These are phyloP conservation scores for Caloenas nicobarica DNA, from an alignment of 2,113 vertebrate species.

Conservation along the genomic window DNA sequence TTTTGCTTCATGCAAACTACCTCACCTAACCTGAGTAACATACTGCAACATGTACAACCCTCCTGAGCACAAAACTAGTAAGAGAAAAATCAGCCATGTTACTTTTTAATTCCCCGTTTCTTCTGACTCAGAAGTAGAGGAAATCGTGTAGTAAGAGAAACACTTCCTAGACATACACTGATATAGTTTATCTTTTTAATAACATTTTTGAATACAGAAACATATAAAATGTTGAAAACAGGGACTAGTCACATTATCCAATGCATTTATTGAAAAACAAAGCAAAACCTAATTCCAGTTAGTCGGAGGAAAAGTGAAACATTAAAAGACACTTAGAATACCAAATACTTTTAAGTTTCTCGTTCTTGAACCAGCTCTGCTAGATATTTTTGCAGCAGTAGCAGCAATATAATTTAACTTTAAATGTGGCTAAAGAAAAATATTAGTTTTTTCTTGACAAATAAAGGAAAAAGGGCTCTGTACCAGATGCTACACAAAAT, in stretches of 20 bases:
- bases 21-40: background rate
- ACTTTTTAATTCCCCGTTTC: background rate
- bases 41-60: background rate
- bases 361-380: background rate
- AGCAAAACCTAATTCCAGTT: conserved; percentile 40
- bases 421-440: background rate
- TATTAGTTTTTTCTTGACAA: background rate
- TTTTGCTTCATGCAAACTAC: background rate
- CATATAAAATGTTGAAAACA: conserved; percentile 10
- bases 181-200: background rate
- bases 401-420: background rate
- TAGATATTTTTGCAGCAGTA: background rate
- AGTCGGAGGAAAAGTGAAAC: background rate
- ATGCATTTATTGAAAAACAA: conserved; percentile 56
- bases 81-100: background rate
- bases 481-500: background rate
- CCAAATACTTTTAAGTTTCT: background rate
- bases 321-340: background rate
- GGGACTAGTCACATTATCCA: conserved; percentile 12
- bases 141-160: background rate
- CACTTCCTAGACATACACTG: background rate
- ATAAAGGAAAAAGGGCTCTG: background rate
- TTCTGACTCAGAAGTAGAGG: background rate
- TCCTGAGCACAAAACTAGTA: background rate
- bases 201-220: background rate